Evolutionary conservation across 2,113 vertebrate species (phyloP).

Genomic region (Gorsachius goisagi): DNA sequence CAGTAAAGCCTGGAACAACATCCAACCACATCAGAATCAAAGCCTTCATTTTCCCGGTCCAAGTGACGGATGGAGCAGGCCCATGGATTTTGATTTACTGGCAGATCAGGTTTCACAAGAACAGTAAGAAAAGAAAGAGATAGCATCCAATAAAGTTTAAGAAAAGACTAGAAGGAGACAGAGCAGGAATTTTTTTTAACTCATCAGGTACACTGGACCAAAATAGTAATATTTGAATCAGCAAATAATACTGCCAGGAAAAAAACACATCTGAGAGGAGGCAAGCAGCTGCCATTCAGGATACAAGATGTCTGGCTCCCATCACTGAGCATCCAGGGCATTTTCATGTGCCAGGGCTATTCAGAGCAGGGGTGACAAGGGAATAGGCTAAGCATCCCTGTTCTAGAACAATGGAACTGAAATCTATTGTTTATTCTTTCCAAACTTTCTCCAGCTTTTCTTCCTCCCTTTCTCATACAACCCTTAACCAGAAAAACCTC

Average conservation of each 20-base stretch:
- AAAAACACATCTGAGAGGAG: background rate
- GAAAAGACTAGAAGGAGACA: background rate
- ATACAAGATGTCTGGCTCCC: background rate
- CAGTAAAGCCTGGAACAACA: background rate
- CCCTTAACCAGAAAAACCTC: background rate
- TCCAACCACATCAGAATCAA: background rate
- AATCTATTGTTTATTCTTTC: background rate
- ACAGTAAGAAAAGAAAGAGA: background rate
- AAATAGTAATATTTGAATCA: background rate
- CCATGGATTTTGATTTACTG: background rate
- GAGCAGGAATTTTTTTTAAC: background rate
- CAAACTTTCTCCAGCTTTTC: background rate
- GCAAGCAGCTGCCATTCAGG: background rate
- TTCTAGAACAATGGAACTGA: background rate
- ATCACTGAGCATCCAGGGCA: background rate
- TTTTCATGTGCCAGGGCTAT: accelerated
- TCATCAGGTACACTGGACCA: background rate
- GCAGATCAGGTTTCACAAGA: background rate
- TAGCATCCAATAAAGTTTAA: background rate
- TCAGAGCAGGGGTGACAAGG: background rate
- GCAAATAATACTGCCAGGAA: background rate
- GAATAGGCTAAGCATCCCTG: background rate
- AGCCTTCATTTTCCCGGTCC: background rate
- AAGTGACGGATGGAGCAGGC: background rate
- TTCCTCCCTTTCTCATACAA: background rate